A percentile compares a stretch with the other conserved stretches of the same genome.
Conservation (phyloP, 2,797 vertebrate species). For the Mus caroli region DNA sequence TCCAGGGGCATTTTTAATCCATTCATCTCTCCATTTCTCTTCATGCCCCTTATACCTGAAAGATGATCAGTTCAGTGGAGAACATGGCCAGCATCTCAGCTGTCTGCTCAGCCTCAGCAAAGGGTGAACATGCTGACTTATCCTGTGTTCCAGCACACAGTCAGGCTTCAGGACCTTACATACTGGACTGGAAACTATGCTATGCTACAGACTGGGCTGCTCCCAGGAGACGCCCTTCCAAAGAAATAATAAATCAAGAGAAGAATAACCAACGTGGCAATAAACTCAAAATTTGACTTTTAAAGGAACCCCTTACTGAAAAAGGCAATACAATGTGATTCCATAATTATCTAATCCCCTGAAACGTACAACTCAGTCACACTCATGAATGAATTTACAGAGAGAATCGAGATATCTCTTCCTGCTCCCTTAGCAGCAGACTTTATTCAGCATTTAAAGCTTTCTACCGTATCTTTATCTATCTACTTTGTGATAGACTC, state of each 20-base stretch:
- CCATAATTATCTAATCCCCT: background rate
- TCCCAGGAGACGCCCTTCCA: background rate
- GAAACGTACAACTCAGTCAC: background rate
- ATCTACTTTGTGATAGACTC: background rate
- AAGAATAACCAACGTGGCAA: conserved; percentile 27
- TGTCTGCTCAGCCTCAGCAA: background rate
- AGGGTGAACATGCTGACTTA: background rate
- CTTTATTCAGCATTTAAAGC: background rate
- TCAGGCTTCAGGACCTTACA: background rate
- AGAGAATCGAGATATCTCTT: background rate
- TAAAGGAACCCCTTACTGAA: conserved; percentile 26
- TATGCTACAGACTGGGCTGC: background rate
- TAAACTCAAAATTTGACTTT: conserved; percentile 32
- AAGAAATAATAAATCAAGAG: conserved; percentile 36
- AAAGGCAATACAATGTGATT: background rate
- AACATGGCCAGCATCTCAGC: background rate
- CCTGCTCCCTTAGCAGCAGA: background rate
- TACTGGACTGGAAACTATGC: background rate
- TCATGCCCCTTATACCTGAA: background rate
- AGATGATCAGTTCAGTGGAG: background rate
- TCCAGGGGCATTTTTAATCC: background rate
- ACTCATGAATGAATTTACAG: background rate
- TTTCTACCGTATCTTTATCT: background rate
- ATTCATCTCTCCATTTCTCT: background rate
- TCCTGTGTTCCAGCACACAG: background rate